A percentile compares a stretch with the other conserved stretches of the same genome.
Conservation (phyloP, 2,797 vertebrate genomes). For the Notoglanidium macrostoma region DNA sequence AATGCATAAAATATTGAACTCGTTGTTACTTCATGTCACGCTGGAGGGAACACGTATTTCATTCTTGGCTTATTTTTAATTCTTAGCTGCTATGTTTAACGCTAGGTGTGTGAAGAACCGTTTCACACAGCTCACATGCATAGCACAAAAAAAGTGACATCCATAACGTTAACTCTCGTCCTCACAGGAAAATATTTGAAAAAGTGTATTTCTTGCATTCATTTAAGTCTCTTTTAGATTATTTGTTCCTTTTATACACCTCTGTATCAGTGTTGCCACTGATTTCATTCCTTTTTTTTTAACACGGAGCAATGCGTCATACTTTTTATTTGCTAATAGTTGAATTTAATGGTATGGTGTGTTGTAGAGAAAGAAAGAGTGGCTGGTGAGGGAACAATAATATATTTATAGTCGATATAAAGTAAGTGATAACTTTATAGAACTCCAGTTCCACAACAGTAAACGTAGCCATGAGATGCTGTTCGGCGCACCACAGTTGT, state of each 20-base stretch:
- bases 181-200: not conserved
- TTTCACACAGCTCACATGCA: not conserved
- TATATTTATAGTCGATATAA: not conserved
- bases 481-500: not conserved
- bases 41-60: not conserved
- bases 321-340: not conserved
- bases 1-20: not conserved
- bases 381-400: not conserved
- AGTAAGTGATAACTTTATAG: not conserved
- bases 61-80: not conserved
- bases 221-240: not conserved
- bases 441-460: not conserved
- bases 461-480: not conserved
- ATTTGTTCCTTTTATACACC: not conserved
- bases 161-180: not conserved
- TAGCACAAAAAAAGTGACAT: not conserved
- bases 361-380: not conserved
- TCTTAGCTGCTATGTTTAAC: not conserved
- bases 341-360: not conserved
- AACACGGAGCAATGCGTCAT: not conserved
- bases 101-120: not conserved
- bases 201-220: not conserved
- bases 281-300: not conserved
- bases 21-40: no score
- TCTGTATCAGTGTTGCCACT: no score